A percentile compares a stretch with the other conserved stretches of the same genome.
phyloP scores from a whole-genome alignment of 1,140 invertebrate species.

The Elymnias hypermnestra region DNA sequence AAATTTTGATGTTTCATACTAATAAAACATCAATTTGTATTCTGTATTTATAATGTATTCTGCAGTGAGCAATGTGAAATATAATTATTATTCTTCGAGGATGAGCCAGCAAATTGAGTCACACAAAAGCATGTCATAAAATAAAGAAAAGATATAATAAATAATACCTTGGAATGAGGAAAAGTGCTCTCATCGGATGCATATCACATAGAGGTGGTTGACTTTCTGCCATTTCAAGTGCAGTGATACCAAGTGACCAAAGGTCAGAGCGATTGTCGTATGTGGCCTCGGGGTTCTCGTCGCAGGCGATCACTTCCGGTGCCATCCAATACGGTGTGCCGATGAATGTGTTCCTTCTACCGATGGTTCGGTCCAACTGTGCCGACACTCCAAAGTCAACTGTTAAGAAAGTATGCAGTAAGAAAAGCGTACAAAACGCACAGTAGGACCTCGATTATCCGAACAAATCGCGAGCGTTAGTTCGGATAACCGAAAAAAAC shows the following conservation, averaged over 20 bases:
- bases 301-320: conserved; percentile 99
- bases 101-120: no score
- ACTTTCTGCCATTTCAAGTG: conserved; percentile 99
- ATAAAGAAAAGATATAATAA: no score
- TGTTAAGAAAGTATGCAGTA: conserved; percentile 53
- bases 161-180: conserved; percentile 94
- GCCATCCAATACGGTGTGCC: conserved; percentile 99
- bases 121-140: no score
- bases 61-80: no score
- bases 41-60: no score
- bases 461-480: no score
- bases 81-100: no score
- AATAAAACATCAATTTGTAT: no score
- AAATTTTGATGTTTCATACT: no score
- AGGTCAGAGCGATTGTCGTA: conserved; percentile 99
- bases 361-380: conserved; percentile 98
- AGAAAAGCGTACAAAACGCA: no score
- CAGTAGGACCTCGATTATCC: no score
- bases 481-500: no score
- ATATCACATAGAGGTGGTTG: conserved; percentile 99
- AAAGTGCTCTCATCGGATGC: conserved; percentile 99
- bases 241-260: conserved; percentile 99
- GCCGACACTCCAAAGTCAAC: conserved; percentile 99
- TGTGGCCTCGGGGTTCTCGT: conserved; percentile 99
- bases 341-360: conserved; percentile 99